phyloP scores from a whole-genome alignment of 2,797 vertebrate genomes.

The Poecilia wingei region DNA sequence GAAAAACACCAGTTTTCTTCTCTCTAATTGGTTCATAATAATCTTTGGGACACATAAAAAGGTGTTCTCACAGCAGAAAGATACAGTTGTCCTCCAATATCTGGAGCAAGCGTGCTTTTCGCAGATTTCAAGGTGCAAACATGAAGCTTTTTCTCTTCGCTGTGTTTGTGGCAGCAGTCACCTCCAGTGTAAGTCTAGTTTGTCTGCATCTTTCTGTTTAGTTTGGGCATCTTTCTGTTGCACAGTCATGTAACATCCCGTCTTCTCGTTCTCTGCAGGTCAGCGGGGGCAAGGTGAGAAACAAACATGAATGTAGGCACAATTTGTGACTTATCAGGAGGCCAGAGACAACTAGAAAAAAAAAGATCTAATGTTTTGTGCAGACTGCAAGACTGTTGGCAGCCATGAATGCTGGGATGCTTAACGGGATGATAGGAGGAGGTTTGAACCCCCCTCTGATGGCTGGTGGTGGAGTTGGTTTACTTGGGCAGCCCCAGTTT shows the following conservation, averaged over 20 bases:
- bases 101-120: slow-evolving; percentile 23
- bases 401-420: slow-evolving; percentile 58
- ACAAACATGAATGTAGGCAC: neutral
- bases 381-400: slow-evolving; percentile 57
- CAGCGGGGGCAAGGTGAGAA: slow-evolving; percentile 69
- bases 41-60: slow-evolving; percentile 70
- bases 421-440: slow-evolving; percentile 55
- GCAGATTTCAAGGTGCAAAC: slow-evolving; percentile 31
- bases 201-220: slow-evolving; percentile 14
- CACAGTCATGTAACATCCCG: slow-evolving; percentile 18
- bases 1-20: slow-evolving; percentile 43
- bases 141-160: slow-evolving; percentile 69
- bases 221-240: slow-evolving; percentile 9
- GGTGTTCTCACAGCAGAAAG: slow-evolving; percentile 39
- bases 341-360: neutral
- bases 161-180: slow-evolving; percentile 43
- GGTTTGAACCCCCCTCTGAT: slow-evolving; percentile 64
- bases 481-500: slow-evolving; percentile 67
- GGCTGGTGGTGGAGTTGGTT: slow-evolving; percentile 51
- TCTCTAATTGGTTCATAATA: slow-evolving; percentile 69
- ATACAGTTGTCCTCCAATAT: slow-evolving; percentile 23
- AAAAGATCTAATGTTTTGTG: neutral
- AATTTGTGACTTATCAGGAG: neutral
- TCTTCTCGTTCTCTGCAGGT: slow-evolving; percentile 61
- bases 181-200: slow-evolving; percentile 64